Evolutionary conservation across 92 coral and sea anemone species (phyloP).

Genomic region (Phenganax subtilis): DNA sequence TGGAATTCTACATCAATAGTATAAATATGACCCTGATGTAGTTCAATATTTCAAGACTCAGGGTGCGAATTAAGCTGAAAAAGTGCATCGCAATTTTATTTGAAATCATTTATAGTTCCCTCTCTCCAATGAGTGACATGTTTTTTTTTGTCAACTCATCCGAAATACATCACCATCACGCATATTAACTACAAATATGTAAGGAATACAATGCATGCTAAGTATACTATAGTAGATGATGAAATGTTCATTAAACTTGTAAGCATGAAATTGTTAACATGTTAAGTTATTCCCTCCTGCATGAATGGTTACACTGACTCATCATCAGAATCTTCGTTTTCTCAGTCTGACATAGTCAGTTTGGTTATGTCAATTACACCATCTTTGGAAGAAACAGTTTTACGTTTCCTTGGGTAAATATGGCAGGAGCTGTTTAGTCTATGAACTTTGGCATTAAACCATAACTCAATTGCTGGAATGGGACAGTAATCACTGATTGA

Average conservation of each 20-base stretch:
- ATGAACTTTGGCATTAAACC: conserved; percentile 29
- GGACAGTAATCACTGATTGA: conserved; percentile 7
- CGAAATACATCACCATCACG: too few relatives aligned
- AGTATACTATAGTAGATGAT: too few relatives aligned
- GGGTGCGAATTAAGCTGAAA: too few relatives aligned
- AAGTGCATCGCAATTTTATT: too few relatives aligned
- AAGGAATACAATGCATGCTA: too few relatives aligned
- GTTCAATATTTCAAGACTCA: conserved; percentile 37
- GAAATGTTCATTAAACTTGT: too few relatives aligned
- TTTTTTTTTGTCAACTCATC: too few relatives aligned
- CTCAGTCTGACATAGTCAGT: conserved; percentile 11
- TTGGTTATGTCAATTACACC: conserved; percentile 12
- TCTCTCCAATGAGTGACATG: too few relatives aligned
- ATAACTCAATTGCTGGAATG: conserved; percentile 3
- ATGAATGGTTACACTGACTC: neutral
- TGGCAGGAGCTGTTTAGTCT: conserved; percentile 4
- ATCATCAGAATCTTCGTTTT: conserved; percentile 21
- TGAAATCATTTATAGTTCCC: too few relatives aligned
- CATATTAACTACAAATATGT: too few relatives aligned
- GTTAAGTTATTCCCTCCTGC: too few relatives aligned
- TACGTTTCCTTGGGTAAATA: conserved; percentile 1
- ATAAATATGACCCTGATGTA: conserved; percentile 36
- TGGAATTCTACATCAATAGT: conserved; percentile 19
- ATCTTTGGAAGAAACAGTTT: neutral
- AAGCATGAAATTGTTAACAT: too few relatives aligned